Base-by-base conservation (phyloP, 2,888 invertebrate species). In the Masnerella sp. region DNA sequence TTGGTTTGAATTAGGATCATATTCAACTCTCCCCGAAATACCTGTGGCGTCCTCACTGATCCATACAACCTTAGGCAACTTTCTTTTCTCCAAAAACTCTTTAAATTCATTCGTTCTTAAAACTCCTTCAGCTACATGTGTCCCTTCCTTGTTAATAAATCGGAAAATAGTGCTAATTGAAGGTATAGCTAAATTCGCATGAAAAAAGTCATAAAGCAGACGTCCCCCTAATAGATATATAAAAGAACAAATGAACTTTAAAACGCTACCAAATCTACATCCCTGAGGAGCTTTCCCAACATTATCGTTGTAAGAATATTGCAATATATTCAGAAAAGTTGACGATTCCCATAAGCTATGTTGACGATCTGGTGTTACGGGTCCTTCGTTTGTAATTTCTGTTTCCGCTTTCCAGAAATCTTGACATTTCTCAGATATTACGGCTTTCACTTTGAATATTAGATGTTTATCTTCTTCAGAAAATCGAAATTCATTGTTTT, bases 1-100 rank as follows among this genome's bases (percentile, higher is more conserved):
- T 52, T 76, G 67, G 68, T 81, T 79, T 9, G 61, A 64, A 11
- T 45, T 51, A 11, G 72, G 14, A 58, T 74, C 72, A 45, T 77
- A 78, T 52, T 74, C 49, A 20, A 75, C 43, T 38, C 73, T 67
- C 20, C 75, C 61, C n/a, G 72, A 76, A 30, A 81, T 77, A 15
- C 62, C 18, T 14, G 51, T 36, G 3, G n/a, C 11, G 14, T 36
- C 34, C 14, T 51, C 32, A 9, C 32, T 49, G 3, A 80, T 11
- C 75, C 76, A 78, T 12, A 80, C 64, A 8, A 11, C 9, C 17
- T 34, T 38, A 2, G 73, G 70, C 15, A 76, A 65, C 7, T 76
- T 69, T 52, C 65, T 54, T 5, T 18, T 34, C 8, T 52, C 17
- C 36, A 79, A 68, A 43, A 75, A 78, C 2, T 52, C 5, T 47